Evolutionary conservation across 2,113 vertebrate species (phyloP), one percentile per base, ranked within the genome.

Genomic region (Salvelinus alpinus): DNA sequence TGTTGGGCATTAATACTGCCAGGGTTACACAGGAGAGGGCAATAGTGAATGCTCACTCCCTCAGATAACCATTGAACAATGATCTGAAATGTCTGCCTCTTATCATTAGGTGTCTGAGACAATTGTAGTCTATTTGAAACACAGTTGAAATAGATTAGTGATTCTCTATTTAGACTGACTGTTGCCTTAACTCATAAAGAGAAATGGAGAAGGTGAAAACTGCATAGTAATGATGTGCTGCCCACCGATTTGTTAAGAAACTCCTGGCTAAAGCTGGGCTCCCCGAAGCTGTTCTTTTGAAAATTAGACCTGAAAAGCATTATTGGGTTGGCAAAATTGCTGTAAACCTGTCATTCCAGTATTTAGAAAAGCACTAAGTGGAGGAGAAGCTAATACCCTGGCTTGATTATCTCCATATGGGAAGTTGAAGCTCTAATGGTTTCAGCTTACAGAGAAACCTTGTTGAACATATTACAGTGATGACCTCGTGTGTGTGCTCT

Each of bases 291-390:
- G 27, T 72, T 80, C 78, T 48, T 79, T 77, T 68, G 64, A 84
- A 68, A 72, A 71, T 27, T 68, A 76, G 66, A 80, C 75, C 71
- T 77, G 77, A 87, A 86, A 87, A 54, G 81, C 78, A 78, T 91
- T 81, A 87, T 38, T 85, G 84, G 80, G 80, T 80, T 84, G 78
- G 85, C 85, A 73, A 57, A 82, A 34, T 57, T 70, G 86, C 85
- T 77, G 69, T 89, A 86, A 91, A 91, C 74, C 83, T 90, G 85
- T 88, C 84, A 84, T 90, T 80, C 82, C 84, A 78, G 71, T 90
- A 81, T 89, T 84, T 84, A 84, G 77, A 76, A 78, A 81, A 82
- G 66, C 68, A 84, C 34, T 73, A 82, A 80, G 70, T 80, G 76
- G 38, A 78, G n/a, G 74, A 79, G 84, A 83, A 91, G 83, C 85